Percentiles rank a stretch among this genome's conserved stretches.
phyloP scores from a whole-genome alignment of 37 sponge, comb jelly and placozoan genomes.

The Dysidea cf. avara region DNA sequence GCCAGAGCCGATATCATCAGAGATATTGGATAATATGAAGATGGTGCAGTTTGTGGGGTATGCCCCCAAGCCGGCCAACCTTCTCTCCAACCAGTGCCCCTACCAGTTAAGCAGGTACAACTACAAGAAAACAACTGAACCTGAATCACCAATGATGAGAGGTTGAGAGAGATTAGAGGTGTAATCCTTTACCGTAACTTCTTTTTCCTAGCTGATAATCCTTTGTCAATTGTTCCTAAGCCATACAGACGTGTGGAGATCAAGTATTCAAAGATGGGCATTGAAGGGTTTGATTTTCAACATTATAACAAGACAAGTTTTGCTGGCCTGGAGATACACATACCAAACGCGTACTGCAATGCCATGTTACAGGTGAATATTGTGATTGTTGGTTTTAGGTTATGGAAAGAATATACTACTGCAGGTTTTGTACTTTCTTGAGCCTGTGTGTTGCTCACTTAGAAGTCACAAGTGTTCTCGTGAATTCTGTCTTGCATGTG shows the following conservation, averaged over 20 bases:
- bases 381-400: no score
- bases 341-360: conserved; percentile 90
- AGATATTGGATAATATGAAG: conserved; percentile 62
- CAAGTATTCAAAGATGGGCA: conserved; percentile 74
- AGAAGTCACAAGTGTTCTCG: conserved; percentile 73
- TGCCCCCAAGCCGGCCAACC: conserved; percentile 71
- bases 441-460: conserved; percentile 63
- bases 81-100: conserved; percentile 63
- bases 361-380: conserved; percentile 77
- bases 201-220: conserved; percentile 39
- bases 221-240: conserved; percentile 63
- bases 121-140: conserved; percentile 14
- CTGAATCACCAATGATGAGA: conserved; percentile 86
- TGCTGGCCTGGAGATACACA: conserved; percentile 86
- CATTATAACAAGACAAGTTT: conserved; percentile 76
- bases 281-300: conserved; percentile 76
- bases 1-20: conserved; percentile 50
- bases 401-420: neutral
- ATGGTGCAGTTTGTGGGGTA: conserved; percentile 71
- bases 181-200: neutral
- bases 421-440: conserved; percentile 86
- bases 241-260: conserved; percentile 70
- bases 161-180: conserved; percentile 17
- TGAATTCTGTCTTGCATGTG: conserved; percentile 86
- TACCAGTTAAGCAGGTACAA: conserved; percentile 40